Evolutionary conservation across 2,888 invertebrate genomes (phyloP).

Genomic region (Helobdella robusta): DNA sequence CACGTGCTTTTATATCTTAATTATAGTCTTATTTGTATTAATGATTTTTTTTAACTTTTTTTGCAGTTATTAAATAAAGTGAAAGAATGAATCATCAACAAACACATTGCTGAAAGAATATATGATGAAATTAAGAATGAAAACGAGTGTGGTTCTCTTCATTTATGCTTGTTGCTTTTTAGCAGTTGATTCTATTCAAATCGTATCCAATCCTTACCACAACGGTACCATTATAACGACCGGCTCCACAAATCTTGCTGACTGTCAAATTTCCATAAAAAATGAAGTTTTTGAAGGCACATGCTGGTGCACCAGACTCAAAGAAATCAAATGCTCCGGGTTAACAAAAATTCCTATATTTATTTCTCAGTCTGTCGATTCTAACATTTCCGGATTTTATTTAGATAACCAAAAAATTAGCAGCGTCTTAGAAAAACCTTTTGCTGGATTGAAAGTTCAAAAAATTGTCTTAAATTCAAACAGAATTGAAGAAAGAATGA

Average conservation of each 20-base stretch:
- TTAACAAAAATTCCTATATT: conserved; percentile 15
- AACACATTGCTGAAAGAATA: no score
- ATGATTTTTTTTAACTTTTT: no score
- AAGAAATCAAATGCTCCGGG: conserved; percentile 21
- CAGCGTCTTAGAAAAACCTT: conserved; percentile 26
- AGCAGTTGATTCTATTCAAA: no score
- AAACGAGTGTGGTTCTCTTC: no score
- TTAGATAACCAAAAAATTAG: conserved; percentile 28
- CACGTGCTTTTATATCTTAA: no score
- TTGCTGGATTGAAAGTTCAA: conserved; percentile 29
- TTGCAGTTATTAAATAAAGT: no score
- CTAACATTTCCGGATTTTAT: conserved; percentile 23
- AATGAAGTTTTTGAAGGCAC: conserved; percentile 6
- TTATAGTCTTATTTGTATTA: no score
- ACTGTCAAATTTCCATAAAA: background rate
- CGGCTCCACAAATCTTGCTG: background rate
- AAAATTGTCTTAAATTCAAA: conserved; percentile 33
- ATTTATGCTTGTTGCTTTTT: no score
- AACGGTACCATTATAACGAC: background rate
- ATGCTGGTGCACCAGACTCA: conserved; percentile 24
- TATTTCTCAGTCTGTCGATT: background rate
- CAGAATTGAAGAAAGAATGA: conserved; percentile 28
- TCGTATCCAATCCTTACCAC: background rate
- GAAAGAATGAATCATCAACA: no score
- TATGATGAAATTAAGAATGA: no score